Base-by-base conservation (phyloP, 2,113 vertebrate species). In the Ophthalmolycus amberensis region DNA sequence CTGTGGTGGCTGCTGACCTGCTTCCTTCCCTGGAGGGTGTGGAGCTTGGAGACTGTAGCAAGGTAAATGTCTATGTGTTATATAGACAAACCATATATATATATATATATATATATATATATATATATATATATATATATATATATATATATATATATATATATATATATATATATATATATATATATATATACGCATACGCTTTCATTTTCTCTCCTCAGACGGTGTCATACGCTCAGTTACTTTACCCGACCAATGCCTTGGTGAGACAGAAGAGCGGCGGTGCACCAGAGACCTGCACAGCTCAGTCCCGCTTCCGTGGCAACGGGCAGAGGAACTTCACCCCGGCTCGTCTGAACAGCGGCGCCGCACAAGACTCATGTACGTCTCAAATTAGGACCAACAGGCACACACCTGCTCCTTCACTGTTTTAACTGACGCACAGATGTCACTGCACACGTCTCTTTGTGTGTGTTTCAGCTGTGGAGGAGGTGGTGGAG, bases 211-310 rank as follows among this genome's bases (percentile, higher is more conserved):
- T 34, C 52, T 70, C 83, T 63, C 60, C 83, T 42, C 90, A 99
- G 98, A 97, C 97, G 0, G 97, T 99, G 75, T 99, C 98, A 18
- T 99, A 99, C 58, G 97, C 98, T 76, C 95, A 95, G 91, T 98
- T 99, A 89, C 91, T 99, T 54, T 98, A 96, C 42, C 97, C 98
- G 0, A 99, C 98, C 86, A 99, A 99, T 0, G 98, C 98, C 37
- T 90, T 99, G 44, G 96, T 97, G 67, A 91, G 95, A 69, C 95
- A 93, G 92, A 98, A 96, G 94, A 95, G 86, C 77, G 88, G 80
- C 38, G 46, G 69, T 0, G 38, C 64, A 0, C 46, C 76, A 0
- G 98, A 99, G 0, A 46, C 20, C 89, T 50, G 68, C 81, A 79
- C 96, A 0, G 56, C 88, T 71, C 93, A 91, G 1, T 89, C 93